Percentiles rank a stretch among this genome's conserved stretches.
Evolutionary conservation across 1,140 invertebrate species (phyloP).

Genomic region (Eueides isabella): DNA sequence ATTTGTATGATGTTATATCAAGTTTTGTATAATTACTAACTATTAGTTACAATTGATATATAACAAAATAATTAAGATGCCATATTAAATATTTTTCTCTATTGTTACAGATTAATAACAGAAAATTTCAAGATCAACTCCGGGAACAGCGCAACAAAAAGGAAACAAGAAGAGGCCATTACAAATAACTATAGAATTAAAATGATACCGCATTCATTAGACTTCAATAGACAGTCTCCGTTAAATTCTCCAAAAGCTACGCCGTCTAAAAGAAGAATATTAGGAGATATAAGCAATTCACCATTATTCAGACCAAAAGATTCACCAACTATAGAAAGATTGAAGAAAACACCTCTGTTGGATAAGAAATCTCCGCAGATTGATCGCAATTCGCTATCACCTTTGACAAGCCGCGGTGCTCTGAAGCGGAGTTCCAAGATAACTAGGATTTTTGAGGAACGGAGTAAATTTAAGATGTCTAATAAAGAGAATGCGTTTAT

Average conservation of each 20-base stretch:
- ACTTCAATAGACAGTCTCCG: constrained; percentile 58
- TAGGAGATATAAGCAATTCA: constrained; percentile 66
- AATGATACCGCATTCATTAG: constrained; percentile 67
- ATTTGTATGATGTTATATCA: no score
- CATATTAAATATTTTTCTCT: background rate
- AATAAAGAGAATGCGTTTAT: constrained; percentile 65
- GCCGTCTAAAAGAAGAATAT: constrained; percentile 57
- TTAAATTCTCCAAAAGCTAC: constrained; percentile 53
- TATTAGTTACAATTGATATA: background rate
- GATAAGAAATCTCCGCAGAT: constrained; percentile 32
- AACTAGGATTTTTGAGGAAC: constrained; percentile 64
- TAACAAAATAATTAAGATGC: background rate
- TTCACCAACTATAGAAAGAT: constrained; percentile 45
- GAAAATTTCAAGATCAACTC: constrained; percentile 77
- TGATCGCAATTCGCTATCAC: constrained; percentile 34
- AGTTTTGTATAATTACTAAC: background rate
- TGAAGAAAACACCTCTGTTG: constrained; percentile 33
- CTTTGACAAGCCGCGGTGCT: constrained; percentile 33
- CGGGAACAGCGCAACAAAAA: constrained; percentile 67
- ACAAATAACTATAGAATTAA: constrained; percentile 66
- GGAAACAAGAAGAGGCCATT: constrained; percentile 64
- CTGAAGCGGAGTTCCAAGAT: constrained; percentile 55
- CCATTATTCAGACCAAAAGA: constrained; percentile 45
- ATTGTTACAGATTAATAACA: constrained; percentile 70
- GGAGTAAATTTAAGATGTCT: constrained; percentile 64